Conservation (phyloP, 2,797 vertebrate species). For the Macroramphosus scolopax region DNA sequence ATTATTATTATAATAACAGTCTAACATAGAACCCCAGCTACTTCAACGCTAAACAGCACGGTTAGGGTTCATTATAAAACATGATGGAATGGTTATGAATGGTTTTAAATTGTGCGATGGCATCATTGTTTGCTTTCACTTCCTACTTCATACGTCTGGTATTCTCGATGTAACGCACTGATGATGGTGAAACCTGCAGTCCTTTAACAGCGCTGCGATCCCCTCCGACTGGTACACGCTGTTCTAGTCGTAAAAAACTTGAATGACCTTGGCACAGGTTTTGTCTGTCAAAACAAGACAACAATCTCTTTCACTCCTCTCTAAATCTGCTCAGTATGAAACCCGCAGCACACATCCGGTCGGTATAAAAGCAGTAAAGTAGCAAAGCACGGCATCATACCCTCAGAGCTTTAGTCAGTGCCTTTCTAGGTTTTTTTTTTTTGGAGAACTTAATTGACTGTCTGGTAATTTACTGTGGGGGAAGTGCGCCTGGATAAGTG, state of each 20-base stretch:
- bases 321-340: conserved; percentile 24
- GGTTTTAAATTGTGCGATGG: no score
- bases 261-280: conserved; percentile 26
- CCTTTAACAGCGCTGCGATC: conserved; percentile 1
- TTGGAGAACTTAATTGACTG: conserved; percentile 75
- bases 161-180: conserved; percentile 1
- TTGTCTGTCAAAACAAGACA: conserved; percentile 26
- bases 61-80: conserved; percentile 1
- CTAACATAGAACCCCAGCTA: no score
- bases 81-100: no score
- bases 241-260: conserved; percentile 17
- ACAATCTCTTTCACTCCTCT: conserved; percentile 1
- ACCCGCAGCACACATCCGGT: conserved; percentile 4
- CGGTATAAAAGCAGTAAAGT: conserved; percentile 36
- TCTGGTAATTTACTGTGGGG: conserved; percentile 70
- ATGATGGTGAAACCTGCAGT: not conserved
- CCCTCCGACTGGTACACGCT: conserved; percentile 6
- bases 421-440: conserved; percentile 26
- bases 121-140: no score
- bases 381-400: conserved; percentile 22
- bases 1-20: no score
- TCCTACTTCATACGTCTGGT: no score
- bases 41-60: not conserved
- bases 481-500: conserved; percentile 64
- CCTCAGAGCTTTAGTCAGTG: conserved; percentile 20